Evolutionary conservation across 2,113 vertebrate genomes (phyloP).

Genomic region (Emydura subglobosa): DNA sequence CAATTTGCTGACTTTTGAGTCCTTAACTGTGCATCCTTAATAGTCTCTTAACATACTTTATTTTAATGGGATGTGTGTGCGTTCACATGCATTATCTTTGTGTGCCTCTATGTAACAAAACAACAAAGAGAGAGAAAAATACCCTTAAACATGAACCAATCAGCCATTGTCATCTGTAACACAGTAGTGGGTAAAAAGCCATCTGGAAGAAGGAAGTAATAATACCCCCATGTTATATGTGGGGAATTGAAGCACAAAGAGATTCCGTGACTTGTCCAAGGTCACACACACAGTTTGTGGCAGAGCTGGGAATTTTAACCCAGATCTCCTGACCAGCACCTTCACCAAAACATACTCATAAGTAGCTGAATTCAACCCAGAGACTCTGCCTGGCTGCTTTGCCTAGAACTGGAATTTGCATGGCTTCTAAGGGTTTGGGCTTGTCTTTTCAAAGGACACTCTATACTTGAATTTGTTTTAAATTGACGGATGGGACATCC

Average conservation of each 20-base stretch:
- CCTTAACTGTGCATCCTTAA: neutral
- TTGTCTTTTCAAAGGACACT: neutral
- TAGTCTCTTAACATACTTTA: neutral
- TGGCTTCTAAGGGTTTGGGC: neutral
- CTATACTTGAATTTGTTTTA: neutral
- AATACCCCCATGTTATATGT: neutral
- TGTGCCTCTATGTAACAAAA: neutral
- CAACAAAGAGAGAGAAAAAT: neutral
- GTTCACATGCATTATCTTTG: neutral
- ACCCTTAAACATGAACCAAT: neutral
- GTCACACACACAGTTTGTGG: neutral
- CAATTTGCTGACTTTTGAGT: neutral
- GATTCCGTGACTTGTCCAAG: neutral
- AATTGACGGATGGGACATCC: neutral
- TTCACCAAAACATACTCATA: neutral
- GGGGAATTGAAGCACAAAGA: neutral
- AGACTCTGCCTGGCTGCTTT: too few species aligned
- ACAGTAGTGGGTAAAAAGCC: neutral
- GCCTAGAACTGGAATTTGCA: too few species aligned
- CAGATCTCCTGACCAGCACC: neutral
- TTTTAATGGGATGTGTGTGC: neutral
- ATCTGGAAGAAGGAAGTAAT: neutral
- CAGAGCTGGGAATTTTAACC: neutral
- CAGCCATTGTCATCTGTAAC: neutral
- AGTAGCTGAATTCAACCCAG: too few species aligned